A percentile compares a stretch with the other conserved stretches of the same genome.
phyloP scores from a whole-genome alignment of 2,113 vertebrate species.

The Xiphophorus maculatus region DNA sequence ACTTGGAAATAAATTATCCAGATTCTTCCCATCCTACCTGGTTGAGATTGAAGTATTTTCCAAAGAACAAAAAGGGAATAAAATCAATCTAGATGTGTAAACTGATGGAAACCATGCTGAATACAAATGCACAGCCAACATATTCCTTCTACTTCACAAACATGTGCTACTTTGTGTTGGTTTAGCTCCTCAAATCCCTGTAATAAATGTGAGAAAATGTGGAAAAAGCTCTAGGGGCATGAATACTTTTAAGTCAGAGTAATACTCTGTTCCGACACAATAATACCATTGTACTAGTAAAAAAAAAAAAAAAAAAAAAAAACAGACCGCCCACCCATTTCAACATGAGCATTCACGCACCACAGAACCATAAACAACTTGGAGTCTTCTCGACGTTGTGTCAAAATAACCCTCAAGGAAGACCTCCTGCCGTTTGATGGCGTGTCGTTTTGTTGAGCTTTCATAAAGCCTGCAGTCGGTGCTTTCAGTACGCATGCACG shows the following conservation, averaged over 20 bases:
- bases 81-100: background rate
- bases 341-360: background rate
- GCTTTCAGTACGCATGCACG: background rate
- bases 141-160: background rate
- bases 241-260: background rate
- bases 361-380: background rate
- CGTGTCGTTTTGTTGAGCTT: background rate
- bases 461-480: background rate
- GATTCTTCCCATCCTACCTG: background rate
- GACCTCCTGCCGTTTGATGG: slow-evolving; percentile 3
- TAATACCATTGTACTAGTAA: background rate
- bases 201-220: background rate
- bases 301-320: background rate
- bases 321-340: background rate
- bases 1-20: background rate
- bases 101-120: background rate
- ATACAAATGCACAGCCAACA: background rate
- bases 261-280: background rate
- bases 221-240: background rate
- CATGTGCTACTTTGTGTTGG: background rate
- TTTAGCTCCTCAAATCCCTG: background rate
- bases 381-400: background rate
- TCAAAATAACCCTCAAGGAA: background rate
- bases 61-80: background rate
- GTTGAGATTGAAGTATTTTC: background rate